Evolutionary conservation across 2,888 invertebrate genomes (phyloP).

Genomic region (Spisula subtruncata): DNA sequence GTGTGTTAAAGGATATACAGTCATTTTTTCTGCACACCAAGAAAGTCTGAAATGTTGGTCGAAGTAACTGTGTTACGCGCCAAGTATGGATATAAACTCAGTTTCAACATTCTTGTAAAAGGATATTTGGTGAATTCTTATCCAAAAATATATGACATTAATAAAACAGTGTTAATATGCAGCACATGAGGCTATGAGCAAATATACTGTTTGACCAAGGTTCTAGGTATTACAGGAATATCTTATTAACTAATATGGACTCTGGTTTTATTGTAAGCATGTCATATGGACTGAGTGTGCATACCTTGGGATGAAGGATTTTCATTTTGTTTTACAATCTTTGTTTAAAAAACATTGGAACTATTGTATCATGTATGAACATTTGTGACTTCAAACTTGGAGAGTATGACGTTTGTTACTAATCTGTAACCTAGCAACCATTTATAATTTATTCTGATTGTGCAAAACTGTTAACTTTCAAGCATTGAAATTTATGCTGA

Average conservation of each 20-base stretch:
- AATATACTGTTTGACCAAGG: no score
- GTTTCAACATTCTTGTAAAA: no score
- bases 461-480: not conserved
- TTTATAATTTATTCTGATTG: not conserved
- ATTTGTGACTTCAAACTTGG: not conserved
- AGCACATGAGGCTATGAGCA: no score
- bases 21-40: not conserved
- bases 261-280: not conserved
- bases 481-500: not conserved
- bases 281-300: not conserved
- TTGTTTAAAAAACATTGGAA: not conserved
- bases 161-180: no score
- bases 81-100: not conserved
- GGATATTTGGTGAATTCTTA: not conserved
- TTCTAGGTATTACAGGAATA: not conserved
- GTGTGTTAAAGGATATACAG: not conserved
- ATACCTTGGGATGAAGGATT: not conserved
- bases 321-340: constrained; percentile 12
- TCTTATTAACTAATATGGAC: not conserved
- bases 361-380: not conserved
- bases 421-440: constrained; percentile 7
- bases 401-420: not conserved
- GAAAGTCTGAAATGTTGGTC: not conserved
- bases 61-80: not conserved
- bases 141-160: not conserved